These are phyloP conservation scores for Pachypeltis micranthus DNA, from an alignment of 1,140 invertebrate genomes.

Conservation along the genomic window DNA sequence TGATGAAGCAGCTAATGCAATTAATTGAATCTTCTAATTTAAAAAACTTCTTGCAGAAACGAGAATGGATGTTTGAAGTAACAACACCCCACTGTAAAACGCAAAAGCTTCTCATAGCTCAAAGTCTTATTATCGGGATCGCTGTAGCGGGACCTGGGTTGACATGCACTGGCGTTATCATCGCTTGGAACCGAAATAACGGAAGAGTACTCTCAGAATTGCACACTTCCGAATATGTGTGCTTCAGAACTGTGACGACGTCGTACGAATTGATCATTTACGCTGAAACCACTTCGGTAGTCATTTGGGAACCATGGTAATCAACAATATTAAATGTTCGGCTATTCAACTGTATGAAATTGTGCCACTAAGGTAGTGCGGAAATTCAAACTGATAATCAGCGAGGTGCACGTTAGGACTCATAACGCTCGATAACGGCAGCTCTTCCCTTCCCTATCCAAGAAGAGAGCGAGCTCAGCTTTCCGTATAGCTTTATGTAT, in stretches of 20 bases:
- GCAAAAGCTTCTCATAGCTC: slow-evolving; percentile 7
- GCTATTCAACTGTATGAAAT: no score
- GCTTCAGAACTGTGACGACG: slow-evolving; percentile 2
- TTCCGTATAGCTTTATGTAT: no score
- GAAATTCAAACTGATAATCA: no score
- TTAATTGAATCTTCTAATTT: no score
- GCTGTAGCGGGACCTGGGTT: slow-evolving; percentile 13
- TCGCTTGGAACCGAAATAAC: slow-evolving; percentile 11
- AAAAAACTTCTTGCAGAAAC: background rate
- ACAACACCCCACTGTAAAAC: slow-evolving; percentile 18
- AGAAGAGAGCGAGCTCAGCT: no score
- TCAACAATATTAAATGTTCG: no score
- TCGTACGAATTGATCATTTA: slow-evolving; percentile 12
- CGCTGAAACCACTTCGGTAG: slow-evolving; percentile 11
- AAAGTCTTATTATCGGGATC: slow-evolving; percentile 10
- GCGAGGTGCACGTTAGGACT: no score
- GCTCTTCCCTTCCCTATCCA: no score
- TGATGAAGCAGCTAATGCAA: no score
- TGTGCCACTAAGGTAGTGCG: no score
- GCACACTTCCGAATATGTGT: background rate
- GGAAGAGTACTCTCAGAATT: background rate
- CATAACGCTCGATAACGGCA: no score
- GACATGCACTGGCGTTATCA: slow-evolving; percentile 15
- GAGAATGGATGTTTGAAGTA: slow-evolving; percentile 17
- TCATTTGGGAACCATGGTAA: slow-evolving; percentile 17